Evolutionary conservation across 1,140 invertebrate species (phyloP).

Genomic region (Schlechtendalia chinensis): DNA sequence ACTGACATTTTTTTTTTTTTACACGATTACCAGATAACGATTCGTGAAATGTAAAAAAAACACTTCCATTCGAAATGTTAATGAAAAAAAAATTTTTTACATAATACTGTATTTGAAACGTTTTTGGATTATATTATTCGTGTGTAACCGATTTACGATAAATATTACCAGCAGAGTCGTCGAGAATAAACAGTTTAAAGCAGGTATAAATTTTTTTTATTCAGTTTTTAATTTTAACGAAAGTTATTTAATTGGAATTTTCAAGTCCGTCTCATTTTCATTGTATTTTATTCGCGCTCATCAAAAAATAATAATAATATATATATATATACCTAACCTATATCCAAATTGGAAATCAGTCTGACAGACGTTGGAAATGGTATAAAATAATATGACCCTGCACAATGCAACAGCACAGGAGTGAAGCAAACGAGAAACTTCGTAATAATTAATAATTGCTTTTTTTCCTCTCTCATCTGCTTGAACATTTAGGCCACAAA

Average conservation of each 20-base stretch:
- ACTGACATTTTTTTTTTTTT: too few species aligned
- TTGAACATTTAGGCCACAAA: background rate
- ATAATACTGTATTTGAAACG: too few species aligned
- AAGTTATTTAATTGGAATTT: constrained; percentile 28
- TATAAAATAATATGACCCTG: constrained; percentile 17
- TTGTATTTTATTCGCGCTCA: background rate
- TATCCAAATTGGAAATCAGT: constrained; percentile 6
- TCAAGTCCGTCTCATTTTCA: background rate
- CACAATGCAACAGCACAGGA: too few species aligned
- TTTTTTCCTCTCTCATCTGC: background rate
- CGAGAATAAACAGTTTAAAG: too few species aligned
- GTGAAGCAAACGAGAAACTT: background rate
- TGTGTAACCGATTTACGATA: too few species aligned
- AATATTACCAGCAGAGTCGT: too few species aligned
- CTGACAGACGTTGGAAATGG: constrained; percentile 1
- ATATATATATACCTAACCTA: background rate
- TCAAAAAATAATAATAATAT: constrained; percentile 6
- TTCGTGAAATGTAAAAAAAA: too few species aligned
- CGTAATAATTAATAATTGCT: constrained; percentile 10
- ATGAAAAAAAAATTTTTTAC: too few species aligned
- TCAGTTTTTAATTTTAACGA: background rate
- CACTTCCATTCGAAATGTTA: too few species aligned
- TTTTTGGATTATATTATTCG: too few species aligned
- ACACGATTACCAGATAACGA: too few species aligned
- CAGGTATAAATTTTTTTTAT: too few species aligned